Evolutionary conservation across 2,113 vertebrate species (phyloP), one percentile per base, ranked within the genome.

Genomic region (Oreochromis aureus): DNA sequence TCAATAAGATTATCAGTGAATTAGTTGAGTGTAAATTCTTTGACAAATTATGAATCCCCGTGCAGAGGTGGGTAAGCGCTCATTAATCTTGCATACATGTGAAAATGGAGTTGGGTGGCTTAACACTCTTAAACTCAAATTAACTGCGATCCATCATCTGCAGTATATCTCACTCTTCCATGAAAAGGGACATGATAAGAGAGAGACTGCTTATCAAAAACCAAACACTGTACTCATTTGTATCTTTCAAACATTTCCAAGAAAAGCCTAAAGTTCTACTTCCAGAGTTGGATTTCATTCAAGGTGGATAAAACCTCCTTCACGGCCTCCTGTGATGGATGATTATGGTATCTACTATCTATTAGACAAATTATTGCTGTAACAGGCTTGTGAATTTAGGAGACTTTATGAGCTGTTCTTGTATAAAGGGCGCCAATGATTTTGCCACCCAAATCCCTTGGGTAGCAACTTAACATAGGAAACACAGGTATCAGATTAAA

Each of bases 161-260:
- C 44, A 78, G 85, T 86, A 41, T 76, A 73, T 94, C 93, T 92
- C 87, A 81, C 8, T 81, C 83, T 93, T 93, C 87, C 91, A 90
- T 91, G 86, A 92, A 94, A 85, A 81, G 18, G 63, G 86, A 89
- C 84, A 92, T 2, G 94, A 95, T 95, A 94, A 96, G 82, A 85
- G 66, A 82, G 66, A 84, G 69, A 10, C 89, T 85, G 89, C 93
- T 96, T 96, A 96, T 96, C 95, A 92, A 88, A 95, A 96, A 73
- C 41, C 83, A 95, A 95, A 95, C 93, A 95, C 87, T 48, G 82
- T 53, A 76, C 78, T 89, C 84, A 86, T 94, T 89, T 91, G 87
- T 94, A 91, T 86, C 81, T 32, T 90, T 92, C 85, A 91, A 59
- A 91, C 81, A 85, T 81, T 39, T 61, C 81, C 22, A 63, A 61